Percentiles rank a stretch among this genome's conserved stretches.
These are phyloP conservation scores for Latheticus oryzae DNA, from an alignment of 2,888 invertebrate genomes.

Conservation along the genomic window DNA sequence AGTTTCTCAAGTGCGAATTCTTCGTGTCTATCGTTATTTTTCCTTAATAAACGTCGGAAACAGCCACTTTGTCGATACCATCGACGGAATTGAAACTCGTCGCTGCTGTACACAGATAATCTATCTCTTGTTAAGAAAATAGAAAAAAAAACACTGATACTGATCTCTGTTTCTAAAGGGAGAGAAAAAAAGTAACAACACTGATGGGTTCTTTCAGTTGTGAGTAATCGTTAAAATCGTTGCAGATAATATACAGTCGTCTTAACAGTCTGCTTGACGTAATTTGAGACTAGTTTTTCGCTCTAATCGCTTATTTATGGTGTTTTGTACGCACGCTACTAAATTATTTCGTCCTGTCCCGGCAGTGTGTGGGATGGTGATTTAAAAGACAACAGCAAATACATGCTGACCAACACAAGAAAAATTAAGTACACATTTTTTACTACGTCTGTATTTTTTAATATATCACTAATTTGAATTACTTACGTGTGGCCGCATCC, in stretches of 20 bases:
- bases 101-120: constrained; percentile 34
- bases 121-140: constrained; percentile 18
- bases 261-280: constrained; percentile 33
- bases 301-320: constrained; percentile 50
- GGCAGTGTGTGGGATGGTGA: constrained; percentile 14
- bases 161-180: constrained; percentile 12
- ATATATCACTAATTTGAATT: not conserved
- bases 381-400: too few species aligned
- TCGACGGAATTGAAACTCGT: constrained; percentile 34
- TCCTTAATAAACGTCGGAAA: constrained; percentile 41
- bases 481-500: constrained; percentile 78
- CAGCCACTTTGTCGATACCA: constrained; percentile 39
- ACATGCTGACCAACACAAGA: too few species aligned
- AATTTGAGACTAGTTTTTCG: constrained; percentile 47
- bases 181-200: constrained; percentile 10
- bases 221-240: constrained; percentile 32
- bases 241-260: constrained; percentile 24
- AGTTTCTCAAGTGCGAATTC: constrained; percentile 37
- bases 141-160: constrained; percentile 29
- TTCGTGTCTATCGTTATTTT: constrained; percentile 37
- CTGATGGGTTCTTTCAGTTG: constrained; percentile 7
- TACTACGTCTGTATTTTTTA: too few species aligned
- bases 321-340: constrained; percentile 34
- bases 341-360: constrained; percentile 34
- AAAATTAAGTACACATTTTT: too few species aligned